Conservation (phyloP, 2,113 vertebrate genomes). For the Eublepharis macularius region DNA sequence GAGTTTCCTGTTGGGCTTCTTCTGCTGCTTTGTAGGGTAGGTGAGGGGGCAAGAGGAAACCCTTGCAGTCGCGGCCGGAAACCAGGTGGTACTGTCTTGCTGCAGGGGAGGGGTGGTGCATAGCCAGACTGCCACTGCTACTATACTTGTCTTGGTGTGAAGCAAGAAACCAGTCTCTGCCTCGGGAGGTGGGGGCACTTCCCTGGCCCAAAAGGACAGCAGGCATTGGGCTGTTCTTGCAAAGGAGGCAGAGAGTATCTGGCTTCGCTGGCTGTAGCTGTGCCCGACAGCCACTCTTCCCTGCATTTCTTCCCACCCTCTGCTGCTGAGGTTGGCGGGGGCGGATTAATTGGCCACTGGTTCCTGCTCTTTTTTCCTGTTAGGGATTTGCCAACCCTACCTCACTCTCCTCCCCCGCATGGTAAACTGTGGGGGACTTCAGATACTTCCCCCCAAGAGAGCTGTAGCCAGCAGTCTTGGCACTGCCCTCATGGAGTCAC, state of each 20-base stretch:
- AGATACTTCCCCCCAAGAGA: accelerated
- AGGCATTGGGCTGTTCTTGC: too few species aligned
- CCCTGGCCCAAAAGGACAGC: too few species aligned
- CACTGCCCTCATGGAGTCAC: background rate
- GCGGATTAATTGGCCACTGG: background rate
- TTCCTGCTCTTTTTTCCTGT: background rate
- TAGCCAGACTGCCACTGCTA: too few species aligned
- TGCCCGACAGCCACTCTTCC: background rate
- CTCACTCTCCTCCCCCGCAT: too few species aligned
- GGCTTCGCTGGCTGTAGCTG: background rate
- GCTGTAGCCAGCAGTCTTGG: accelerated
- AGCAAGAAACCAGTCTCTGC: background rate
- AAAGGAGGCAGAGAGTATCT: too few species aligned
- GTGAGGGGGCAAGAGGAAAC: slow-evolving; percentile 24
- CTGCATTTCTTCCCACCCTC: background rate
- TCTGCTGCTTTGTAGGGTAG: slow-evolving; percentile 97
- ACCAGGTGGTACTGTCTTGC: background rate
- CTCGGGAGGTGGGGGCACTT: too few species aligned
- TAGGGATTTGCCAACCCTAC: background rate
- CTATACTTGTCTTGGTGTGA: background rate
- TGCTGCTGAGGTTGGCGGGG: background rate
- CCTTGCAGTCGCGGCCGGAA: too few species aligned
- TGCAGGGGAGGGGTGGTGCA: background rate
- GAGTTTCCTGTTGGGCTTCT: slow-evolving; percentile 95
- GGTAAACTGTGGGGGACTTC: too few species aligned